Base-by-base conservation (phyloP, 2,888 invertebrate species). In the Bellardia bayeri region DNA sequence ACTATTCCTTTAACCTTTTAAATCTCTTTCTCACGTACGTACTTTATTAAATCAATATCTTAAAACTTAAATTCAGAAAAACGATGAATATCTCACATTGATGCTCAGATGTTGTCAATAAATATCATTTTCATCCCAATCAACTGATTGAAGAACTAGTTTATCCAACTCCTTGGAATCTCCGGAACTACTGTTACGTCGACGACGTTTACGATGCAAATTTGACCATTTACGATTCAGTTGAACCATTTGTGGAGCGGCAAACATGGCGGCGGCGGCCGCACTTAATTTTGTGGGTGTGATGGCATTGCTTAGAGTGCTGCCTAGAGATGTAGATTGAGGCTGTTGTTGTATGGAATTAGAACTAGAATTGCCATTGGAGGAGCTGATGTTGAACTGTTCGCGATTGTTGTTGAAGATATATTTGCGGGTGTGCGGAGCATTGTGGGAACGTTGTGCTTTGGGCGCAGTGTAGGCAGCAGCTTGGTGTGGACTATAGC, bases 101-200 rank as follows among this genome's bases (percentile, higher is more conserved):
- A 82, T 49, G 23, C 13, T 16, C 45, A 54, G 45, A 37, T 61
- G 37, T 45, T 71, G 76, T 92, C 91, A 93, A 89, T 93, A 93
- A 90, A 93, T 93, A 90, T 93, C 93, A 87, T 93, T 94, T 84
- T 94, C 94, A 89, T 93, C 93, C 93, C 93, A 94, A 89, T 94
- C 93, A 82, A 93, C 93, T 30, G 93, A 93, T 90, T 94, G 93
- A 79, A 94, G 89, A 68, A 94, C 93, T 72, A 94, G 90, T 88
- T 93, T 93, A 88, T 94, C 93, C 80, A 93, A 90, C 84, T 94
- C 94, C 89, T 93, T 94, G 45, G 93, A 93, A 89, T 93, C 93
- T 49, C 92, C 93, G 2, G 92, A 92, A 89, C 93, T 93, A 89
- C 92, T 93, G 87, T 92, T 93, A 40, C 93, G 91, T 79, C 93